Conservation (phyloP, 2,797 vertebrate species). For the Rhabdomys pumilio region DNA sequence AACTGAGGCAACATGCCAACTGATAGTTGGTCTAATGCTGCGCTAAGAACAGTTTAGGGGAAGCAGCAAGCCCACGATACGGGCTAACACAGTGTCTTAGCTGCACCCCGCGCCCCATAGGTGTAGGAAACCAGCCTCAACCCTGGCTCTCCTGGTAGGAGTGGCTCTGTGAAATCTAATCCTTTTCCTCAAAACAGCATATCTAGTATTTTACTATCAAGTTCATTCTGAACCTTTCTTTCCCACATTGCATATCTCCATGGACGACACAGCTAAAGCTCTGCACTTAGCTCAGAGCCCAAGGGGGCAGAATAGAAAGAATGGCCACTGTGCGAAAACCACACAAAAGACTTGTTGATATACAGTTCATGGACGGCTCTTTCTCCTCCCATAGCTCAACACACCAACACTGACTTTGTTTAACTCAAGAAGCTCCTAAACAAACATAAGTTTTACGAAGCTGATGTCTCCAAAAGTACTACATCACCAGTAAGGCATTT, state of each 20-base stretch:
- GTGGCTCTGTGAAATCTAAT: constrained; percentile 50
- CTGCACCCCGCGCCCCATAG: not conserved
- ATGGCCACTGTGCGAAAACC: not conserved
- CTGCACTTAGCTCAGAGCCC: constrained; percentile 22
- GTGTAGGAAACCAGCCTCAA: not conserved
- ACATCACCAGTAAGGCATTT: constrained; percentile 36
- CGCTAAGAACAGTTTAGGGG: not conserved
- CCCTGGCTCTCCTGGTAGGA: not conserved
- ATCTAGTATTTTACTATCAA: not conserved
- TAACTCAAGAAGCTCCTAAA: constrained; percentile 69
- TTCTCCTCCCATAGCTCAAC: not conserved
- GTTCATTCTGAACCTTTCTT: constrained; percentile 52
- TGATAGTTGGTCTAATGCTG: not conserved
- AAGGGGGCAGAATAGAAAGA: constrained; percentile 16
- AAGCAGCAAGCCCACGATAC: not conserved
- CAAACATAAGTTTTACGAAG: constrained; percentile 52
- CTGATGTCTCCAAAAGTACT: constrained; percentile 41
- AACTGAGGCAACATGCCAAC: not conserved
- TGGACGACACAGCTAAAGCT: not conserved
- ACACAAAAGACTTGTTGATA: constrained; percentile 26
- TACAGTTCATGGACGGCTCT: not conserved
- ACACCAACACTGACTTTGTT: constrained; percentile 65
- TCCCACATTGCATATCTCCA: constrained; percentile 49
- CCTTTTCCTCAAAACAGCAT: not conserved
- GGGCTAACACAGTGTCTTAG: not conserved